A percentile compares a stretch with the other conserved stretches of the same genome.
Evolutionary conservation across 1,140 invertebrate species (phyloP).

Genomic region (Amphibalanus amphitrite): DNA sequence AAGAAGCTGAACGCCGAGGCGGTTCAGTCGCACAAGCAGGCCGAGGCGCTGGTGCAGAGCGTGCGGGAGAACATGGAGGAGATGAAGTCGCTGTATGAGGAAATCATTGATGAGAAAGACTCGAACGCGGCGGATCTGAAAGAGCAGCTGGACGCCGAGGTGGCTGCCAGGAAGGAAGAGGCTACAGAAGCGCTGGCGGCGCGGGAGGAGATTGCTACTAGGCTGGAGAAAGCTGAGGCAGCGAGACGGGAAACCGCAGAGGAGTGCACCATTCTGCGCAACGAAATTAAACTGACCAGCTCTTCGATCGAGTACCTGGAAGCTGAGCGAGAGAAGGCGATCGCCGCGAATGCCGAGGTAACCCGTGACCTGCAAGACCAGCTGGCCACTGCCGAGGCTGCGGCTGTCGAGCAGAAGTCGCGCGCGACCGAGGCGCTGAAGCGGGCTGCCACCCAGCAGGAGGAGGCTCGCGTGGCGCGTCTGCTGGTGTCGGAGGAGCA

Average conservation of each 20-base stretch:
- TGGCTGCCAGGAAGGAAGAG: not conserved
- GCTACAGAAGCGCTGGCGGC: too few species aligned
- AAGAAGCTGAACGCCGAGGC: not conserved
- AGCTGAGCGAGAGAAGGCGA: not conserved
- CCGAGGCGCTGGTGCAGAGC: not conserved
- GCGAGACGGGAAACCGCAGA: not conserved
- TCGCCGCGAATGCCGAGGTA: too few species aligned
- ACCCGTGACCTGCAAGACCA: not conserved
- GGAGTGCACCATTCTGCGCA: not conserved
- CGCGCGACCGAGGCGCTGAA: not conserved
- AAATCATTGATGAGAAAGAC: not conserved
- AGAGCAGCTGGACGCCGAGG: not conserved
- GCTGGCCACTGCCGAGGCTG: not conserved
- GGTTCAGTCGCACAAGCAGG: not conserved
- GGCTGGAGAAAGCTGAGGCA: not conserved
- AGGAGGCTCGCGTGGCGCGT: not conserved
- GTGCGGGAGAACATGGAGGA: not conserved
- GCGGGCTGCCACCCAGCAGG: too few species aligned
- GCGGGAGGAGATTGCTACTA: not conserved
- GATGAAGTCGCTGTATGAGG: not conserved
- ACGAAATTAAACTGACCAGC: not conserved
- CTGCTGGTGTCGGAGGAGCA: not conserved
- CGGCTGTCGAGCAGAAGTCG: not conserved
- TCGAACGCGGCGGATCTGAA: not conserved
- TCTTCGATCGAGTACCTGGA: not conserved